Evolutionary conservation across 2,888 invertebrate genomes (phyloP), one percentile per base, ranked within the genome.

Genomic region (Drosophila paranaensis): DNA sequence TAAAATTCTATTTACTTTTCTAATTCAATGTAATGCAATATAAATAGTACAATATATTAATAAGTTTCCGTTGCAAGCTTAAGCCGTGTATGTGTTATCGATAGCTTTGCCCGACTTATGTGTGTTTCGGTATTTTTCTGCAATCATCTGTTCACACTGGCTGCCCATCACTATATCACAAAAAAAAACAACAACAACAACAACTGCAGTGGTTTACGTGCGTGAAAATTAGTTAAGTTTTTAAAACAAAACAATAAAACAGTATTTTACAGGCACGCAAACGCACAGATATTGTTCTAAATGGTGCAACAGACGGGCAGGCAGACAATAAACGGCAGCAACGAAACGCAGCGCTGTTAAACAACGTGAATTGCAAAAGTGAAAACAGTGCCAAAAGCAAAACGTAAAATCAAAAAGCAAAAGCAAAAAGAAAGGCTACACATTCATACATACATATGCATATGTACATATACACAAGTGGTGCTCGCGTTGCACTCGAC

Each of bases 201-300:
- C 71, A 68, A 72, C 76, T 65, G 61, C 45, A 71, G 66, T 71
- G 75, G 60, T 84, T 88, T 82, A 85, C 88, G 88, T 84, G 86
- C 88, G 84, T 77, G 86, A 84, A 84, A 88, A 84, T 84, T 78
- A 76, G 78, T 88, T 88, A 85, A 83, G 74, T 84, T 88, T 83
- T 79, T 70, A 50, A 33, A 35, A 70, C 54, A 50, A 70, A 74
- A 81, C 54, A 50, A 68, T 73, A 81, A 77, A 68, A 63, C 64
- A 65, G 60, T 69, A 60, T 69, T 85, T 76, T 25, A 57, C 40
- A 58, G 46, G 56, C 11, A 60, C 46, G 27, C 33, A 55, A 74
- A 45, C 37, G 16, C 39, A 53, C 33, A 30, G 10, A 48, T 65
- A 76, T 50, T 58, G 30, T 50, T 70, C 77, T 75, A 67, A 70